Conservation (phyloP, 2,888 invertebrate species). For the Epinotia bilunana region DNA sequence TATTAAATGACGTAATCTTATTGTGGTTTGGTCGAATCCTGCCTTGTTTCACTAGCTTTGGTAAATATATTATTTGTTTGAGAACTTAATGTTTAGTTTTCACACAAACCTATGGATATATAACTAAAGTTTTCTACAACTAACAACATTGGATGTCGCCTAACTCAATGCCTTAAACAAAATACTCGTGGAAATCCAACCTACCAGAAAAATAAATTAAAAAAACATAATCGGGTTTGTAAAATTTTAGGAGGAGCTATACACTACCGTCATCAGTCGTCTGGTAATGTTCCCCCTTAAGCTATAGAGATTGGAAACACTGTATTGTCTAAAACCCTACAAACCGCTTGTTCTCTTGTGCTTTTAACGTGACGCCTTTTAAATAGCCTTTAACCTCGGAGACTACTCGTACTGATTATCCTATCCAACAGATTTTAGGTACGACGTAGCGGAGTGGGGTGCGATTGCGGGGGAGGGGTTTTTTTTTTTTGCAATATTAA, state of each 20-base stretch:
- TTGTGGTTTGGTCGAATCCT: too few species aligned
- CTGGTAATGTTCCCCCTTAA: slow-evolving; percentile 55
- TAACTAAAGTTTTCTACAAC: not conserved
- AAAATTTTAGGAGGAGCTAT: slow-evolving; percentile 79
- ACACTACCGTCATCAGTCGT: slow-evolving; percentile 76
- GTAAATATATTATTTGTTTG: too few species aligned
- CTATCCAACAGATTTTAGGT: too few species aligned
- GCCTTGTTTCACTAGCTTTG: too few species aligned
- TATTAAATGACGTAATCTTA: too few species aligned
- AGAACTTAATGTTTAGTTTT: too few species aligned
- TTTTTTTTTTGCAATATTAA: too few species aligned
- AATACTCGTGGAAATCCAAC: slow-evolving; percentile 39
- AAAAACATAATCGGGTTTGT: slow-evolving; percentile 50
- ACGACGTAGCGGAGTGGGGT: too few species aligned
- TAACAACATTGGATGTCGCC: not conserved
- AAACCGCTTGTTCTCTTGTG: slow-evolving; percentile 33
- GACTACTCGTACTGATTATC: too few species aligned
- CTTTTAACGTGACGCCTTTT: slow-evolving; percentile 15
- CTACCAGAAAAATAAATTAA: slow-evolving; percentile 17
- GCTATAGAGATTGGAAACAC: slow-evolving; percentile 38
- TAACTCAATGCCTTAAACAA: not conserved
- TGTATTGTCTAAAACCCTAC: slow-evolving; percentile 33
- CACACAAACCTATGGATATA: not conserved
- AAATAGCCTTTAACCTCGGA: not conserved
- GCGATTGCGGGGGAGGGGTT: too few species aligned